Evolutionary conservation across 2,888 invertebrate species (phyloP).

Genomic region (Yponomeuta sedellus): DNA sequence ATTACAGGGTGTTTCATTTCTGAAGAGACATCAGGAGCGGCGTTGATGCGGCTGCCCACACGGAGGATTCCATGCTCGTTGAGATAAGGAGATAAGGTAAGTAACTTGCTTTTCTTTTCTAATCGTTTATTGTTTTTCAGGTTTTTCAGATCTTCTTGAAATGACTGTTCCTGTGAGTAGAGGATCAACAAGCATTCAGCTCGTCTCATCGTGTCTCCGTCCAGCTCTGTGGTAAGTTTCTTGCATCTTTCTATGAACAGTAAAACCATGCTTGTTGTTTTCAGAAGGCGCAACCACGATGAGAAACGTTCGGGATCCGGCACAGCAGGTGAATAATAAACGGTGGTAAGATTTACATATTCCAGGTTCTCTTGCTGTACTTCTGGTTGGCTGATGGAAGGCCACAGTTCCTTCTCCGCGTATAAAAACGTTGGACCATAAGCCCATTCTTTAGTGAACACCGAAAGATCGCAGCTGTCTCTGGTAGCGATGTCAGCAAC

Average conservation of each 20-base stretch:
- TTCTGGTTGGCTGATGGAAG: neutral
- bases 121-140: neutral
- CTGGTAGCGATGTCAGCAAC: too few relatives aligned
- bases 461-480: too few relatives aligned
- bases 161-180: too few relatives aligned
- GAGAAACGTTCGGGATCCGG: neutral
- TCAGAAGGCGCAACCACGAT: too few relatives aligned
- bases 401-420: neutral
- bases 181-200: too few relatives aligned
- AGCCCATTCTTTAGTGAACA: too few relatives aligned
- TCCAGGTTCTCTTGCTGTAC: neutral
- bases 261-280: constrained; percentile 6
- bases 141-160: too few relatives aligned
- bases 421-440: neutral
- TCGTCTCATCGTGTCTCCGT: too few relatives aligned
- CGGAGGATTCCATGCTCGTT: too few relatives aligned
- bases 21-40: too few relatives aligned
- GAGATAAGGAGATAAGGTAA: neutral
- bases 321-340: neutral
- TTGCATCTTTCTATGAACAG: neutral
- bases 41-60: too few relatives aligned
- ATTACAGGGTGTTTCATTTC: too few relatives aligned
- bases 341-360: neutral
- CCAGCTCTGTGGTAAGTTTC: neutral
- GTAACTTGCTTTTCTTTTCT: neutral